phyloP scores from a whole-genome alignment of 1,140 invertebrate species.

The Bombus consobrinus region DNA sequence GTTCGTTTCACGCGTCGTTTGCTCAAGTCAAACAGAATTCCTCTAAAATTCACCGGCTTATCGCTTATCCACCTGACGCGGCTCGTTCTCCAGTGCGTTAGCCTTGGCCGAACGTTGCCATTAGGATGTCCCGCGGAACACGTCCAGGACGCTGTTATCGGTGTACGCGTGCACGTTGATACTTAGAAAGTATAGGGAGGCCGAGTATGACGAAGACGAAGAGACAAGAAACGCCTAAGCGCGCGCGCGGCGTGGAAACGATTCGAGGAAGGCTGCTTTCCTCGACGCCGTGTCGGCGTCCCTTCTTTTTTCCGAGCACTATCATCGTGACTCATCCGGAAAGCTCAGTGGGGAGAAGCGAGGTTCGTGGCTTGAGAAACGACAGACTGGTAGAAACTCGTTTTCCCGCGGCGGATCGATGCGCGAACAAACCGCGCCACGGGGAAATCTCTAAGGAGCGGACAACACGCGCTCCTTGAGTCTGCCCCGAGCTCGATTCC shows the following conservation, averaged over 20 bases:
- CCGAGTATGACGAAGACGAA: not conserved
- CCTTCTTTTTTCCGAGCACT: slow-evolving; percentile 55
- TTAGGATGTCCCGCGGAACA: slow-evolving; percentile 26
- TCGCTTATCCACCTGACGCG: slow-evolving; percentile 31
- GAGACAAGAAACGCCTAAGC: not conserved
- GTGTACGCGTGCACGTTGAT: not conserved
- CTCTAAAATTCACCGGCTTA: slow-evolving; percentile 18
- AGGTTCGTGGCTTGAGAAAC: slow-evolving; percentile 17
- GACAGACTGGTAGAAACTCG: slow-evolving; percentile 45
- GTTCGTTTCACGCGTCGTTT: slow-evolving; percentile 20
- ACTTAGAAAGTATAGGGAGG: slow-evolving; percentile 7
- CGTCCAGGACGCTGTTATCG: slow-evolving; percentile 7
- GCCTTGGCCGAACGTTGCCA: not conserved
- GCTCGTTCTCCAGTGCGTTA: not conserved
- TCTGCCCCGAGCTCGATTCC: not conserved
- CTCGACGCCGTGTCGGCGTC: slow-evolving; percentile 49
- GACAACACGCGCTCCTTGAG: not conserved
- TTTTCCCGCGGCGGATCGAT: slow-evolving; percentile 50
- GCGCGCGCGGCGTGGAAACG: too few relatives aligned
- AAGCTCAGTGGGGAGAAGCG: slow-evolving; percentile 35
- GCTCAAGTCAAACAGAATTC: slow-evolving; percentile 32
- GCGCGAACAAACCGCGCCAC: slow-evolving; percentile 30
- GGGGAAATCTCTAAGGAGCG: slow-evolving; percentile 26
- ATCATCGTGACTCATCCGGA: slow-evolving; percentile 71
- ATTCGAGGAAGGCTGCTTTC: slow-evolving; percentile 61